A percentile compares a stretch with the other conserved stretches of the same genome.
Conservation (phyloP, 2,797 vertebrate genomes). For the Gambusia yucatana region DNA sequence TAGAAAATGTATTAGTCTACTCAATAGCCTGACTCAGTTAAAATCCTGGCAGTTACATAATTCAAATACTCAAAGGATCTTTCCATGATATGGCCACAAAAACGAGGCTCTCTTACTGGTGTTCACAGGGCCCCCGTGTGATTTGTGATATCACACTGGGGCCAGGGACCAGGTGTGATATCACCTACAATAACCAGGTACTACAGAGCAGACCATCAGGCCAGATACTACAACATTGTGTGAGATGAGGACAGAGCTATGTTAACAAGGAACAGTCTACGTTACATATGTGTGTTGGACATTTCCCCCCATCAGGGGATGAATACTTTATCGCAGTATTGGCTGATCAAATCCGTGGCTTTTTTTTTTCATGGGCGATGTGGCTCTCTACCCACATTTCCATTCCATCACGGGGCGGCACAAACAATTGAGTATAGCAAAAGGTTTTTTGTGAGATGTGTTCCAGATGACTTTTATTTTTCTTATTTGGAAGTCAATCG, state of each 20-base stretch:
- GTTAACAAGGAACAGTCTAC: background rate
- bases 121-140: background rate
- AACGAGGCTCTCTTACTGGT: background rate
- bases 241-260: background rate
- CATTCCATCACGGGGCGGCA: background rate
- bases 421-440: background rate
- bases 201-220: background rate
- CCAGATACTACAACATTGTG: background rate
- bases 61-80: conserved; percentile 15
- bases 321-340: background rate
- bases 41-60: background rate
- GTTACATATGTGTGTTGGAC: background rate
- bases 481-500: background rate
- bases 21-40: conserved; percentile 3
- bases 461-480: background rate
- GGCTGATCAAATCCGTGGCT: background rate
- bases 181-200: background rate
- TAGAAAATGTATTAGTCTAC: conserved; percentile 6
- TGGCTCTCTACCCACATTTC: background rate
- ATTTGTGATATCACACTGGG: too few species aligned
- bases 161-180: too few species aligned
- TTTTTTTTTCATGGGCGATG: background rate
- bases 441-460: background rate
- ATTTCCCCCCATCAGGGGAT: background rate
- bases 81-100: background rate